Base-by-base conservation (phyloP, 2,888 invertebrate species). In the Tenthredo mesomela region DNA sequence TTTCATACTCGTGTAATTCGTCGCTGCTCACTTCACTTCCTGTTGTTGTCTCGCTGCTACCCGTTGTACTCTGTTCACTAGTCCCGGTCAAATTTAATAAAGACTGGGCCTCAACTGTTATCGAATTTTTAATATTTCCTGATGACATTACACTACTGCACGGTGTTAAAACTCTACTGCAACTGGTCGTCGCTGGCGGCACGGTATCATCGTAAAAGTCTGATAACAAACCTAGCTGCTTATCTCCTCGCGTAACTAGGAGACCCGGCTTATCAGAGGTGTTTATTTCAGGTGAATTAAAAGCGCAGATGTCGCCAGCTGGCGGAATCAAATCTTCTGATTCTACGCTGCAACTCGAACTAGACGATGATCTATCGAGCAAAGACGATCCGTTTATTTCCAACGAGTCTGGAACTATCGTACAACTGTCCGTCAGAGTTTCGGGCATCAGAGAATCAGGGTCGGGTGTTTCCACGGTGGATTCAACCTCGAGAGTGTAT, bases 1-100 rank as follows among this genome's bases (percentile, higher is more conserved):
- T 88, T 84, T 92, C 91, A 87, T 91, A 91, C 77, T 92, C 92
- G 86, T 91, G 92, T 7, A 92, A 86, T 83, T 92, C 91, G 85
- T 91, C 91, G 85, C 91, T 91, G 88, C 91, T 92, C 47, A 91
- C 86, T 78, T 92, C 92, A 82, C 91, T 91, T 0, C 89, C 89
- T 0, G 91, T 91, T 12, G 40, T 67, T 25, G 88, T 91, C 40
- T 91, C 91, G 87, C 89, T 90, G 85, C 88, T 90, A 82, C 84
- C 85, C 70, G 54, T 87, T 75, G n/a, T 82, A 71, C 12, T 71
- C 10, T 87, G 89, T 82, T 47, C 85, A 70, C 90, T 90, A 1
- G 33, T 18, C 12, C 47, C 33, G n/a, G 50, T 77, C 33, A 43
- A 58, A 54, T 61, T 73, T 61, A 77, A 73, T 61, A 77, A 73